Conservation (phyloP, 2,113 vertebrate species). For the Engystomops pustulosus region DNA sequence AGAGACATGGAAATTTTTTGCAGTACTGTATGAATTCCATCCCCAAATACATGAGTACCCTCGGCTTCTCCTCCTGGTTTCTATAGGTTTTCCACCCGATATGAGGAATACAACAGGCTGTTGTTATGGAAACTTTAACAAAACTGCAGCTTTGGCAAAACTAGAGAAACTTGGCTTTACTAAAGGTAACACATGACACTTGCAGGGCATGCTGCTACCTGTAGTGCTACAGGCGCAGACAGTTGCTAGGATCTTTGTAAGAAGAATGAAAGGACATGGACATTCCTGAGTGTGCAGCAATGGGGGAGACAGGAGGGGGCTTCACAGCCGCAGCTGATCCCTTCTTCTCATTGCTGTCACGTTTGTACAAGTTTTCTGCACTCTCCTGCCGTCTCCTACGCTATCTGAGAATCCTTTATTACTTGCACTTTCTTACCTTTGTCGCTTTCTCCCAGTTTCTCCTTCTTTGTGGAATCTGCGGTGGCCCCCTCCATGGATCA, state of each 20-base stretch:
- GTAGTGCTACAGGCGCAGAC: background rate
- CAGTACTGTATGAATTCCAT: no score
- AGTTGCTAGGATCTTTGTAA: background rate
- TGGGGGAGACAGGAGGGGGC: background rate
- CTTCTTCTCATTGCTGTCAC: slow-evolving; percentile 19
- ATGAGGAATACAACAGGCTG: background rate
- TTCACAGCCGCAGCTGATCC: background rate
- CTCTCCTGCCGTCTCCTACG: background rate
- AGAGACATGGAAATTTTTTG: no score
- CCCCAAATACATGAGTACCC: background rate
- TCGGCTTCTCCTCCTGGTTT: background rate
- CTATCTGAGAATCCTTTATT: background rate
- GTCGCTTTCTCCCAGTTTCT: background rate
- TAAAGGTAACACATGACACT: background rate
- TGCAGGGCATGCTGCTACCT: background rate
- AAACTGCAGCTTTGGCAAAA: background rate
- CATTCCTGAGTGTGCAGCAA: background rate
- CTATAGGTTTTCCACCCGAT: background rate
- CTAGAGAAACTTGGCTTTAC: background rate
- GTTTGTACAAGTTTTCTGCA: background rate
- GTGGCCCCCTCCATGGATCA: slow-evolving; percentile 35
- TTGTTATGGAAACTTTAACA: no score
- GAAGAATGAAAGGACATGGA: background rate
- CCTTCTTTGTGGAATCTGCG: background rate
- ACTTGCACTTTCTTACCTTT: background rate